These are phyloP conservation scores for Corythaeola cristata DNA, from an alignment of 2,113 vertebrate species.

Conservation along the genomic window DNA sequence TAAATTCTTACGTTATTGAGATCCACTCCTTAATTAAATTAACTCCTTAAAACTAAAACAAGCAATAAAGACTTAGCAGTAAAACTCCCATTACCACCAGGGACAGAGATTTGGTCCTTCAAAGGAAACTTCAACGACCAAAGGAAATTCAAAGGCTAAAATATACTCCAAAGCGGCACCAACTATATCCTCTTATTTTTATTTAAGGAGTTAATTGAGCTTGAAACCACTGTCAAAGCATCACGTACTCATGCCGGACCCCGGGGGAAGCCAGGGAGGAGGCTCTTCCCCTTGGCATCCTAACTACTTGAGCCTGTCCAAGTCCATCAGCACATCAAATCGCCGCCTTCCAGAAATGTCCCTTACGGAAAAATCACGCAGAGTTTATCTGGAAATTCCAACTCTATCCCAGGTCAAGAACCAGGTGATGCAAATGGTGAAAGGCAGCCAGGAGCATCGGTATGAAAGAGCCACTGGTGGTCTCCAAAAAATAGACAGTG, in stretches of 20 bases:
- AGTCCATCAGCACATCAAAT: neutral
- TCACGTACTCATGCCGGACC: accelerated
- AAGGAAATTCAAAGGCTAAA: neutral
- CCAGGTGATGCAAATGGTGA: accelerated
- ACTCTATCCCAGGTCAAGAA: neutral
- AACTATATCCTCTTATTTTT: neutral
- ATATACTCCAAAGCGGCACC: neutral
- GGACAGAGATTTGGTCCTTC: neutral
- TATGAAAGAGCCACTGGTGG: neutral
- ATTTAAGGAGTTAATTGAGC: neutral
- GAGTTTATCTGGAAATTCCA: neutral
- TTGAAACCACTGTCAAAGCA: neutral
- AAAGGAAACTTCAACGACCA: neutral
- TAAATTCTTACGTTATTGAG: neutral
- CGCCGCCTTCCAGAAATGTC: accelerated
- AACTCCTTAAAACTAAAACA: neutral
- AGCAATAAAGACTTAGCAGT: neutral
- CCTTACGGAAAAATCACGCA: accelerated
- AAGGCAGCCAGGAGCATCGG: neutral
- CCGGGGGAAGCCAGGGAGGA: neutral
- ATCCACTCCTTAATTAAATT: neutral
- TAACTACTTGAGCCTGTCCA: neutral
- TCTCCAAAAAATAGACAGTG: neutral
- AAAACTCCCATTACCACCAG: neutral
- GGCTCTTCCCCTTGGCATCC: neutral